Conservation (phyloP, 2,797 vertebrate genomes). For the Acanthurus lineatus region DNA sequence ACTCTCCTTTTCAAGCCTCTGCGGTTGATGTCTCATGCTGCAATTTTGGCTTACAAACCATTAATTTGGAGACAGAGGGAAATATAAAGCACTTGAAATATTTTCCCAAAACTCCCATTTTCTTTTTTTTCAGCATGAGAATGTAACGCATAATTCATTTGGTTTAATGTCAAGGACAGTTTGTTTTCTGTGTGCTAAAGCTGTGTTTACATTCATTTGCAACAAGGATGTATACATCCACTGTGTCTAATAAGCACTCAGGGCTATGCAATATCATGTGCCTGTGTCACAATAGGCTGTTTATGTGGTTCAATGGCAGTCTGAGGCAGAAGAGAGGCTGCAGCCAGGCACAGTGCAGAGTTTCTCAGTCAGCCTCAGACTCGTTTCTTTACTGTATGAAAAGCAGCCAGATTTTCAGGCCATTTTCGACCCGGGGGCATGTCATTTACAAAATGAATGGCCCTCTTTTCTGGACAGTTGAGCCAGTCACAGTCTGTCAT, state of each 20-base stretch:
- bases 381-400: constrained; percentile 72
- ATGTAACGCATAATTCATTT: constrained; percentile 20
- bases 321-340: constrained; percentile 57
- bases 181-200: constrained; percentile 14
- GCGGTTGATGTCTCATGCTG: constrained; percentile 71
- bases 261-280: constrained; percentile 65
- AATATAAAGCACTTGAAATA: constrained; percentile 46
- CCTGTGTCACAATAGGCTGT: constrained; percentile 69
- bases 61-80: constrained; percentile 58
- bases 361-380: constrained; percentile 55
- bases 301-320: constrained; percentile 68
- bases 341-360: constrained; percentile 65
- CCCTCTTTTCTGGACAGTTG: constrained; percentile 80
- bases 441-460: constrained; percentile 83
- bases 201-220: constrained; percentile 32
- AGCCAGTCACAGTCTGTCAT: constrained; percentile 74
- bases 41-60: constrained; percentile 63
- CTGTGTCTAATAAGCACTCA: constrained; percentile 54
- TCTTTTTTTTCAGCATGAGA: not conserved
- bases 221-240: constrained; percentile 16
- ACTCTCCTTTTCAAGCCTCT: constrained; percentile 71
- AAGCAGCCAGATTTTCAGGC: constrained; percentile 75
- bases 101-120: constrained; percentile 38
- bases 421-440: constrained; percentile 74
- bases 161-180: not conserved